Base-by-base conservation (phyloP, 2,797 vertebrate genomes). In the Microtus obscurus region DNA sequence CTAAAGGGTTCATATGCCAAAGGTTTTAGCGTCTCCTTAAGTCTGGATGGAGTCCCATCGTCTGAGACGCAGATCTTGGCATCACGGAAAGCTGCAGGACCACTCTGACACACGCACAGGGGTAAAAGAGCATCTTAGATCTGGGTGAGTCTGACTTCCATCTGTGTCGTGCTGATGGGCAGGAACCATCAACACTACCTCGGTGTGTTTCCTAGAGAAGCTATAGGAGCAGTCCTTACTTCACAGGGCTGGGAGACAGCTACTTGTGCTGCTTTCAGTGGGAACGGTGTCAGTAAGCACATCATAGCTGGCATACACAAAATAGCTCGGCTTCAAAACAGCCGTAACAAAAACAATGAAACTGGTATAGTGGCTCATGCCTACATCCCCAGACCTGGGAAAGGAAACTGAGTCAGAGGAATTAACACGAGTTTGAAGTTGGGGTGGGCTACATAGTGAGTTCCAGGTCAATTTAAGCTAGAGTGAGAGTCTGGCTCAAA, bases 181-280 rank as follows among this genome's bases (percentile, higher is more conserved):
- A 21, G 14, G 53, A 53, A 85, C 78, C 53, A 87, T 16, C 77
- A 83, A 78, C 48, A 59, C 73, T 53, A 69, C 65, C 67, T 80
- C 76, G 69, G 16, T 77, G 31, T 65, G 27, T 78, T 88, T 94
- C 7, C 13, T 96, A 87, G 4, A 91, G 5, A 93, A 23, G 63
- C 27, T 82, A 67, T 43, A 89, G 74, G 79, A 56, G 87, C 37
- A 48, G 56, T 59, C 29, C 45, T 93, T 96, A 71, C 5, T 71
- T 71, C 25, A n/a, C 34, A 81, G 37, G 29, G 11, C 80, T 76
- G 5, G 31, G 37, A 37, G 12, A 4, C 53, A 56, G 34, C 19
- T 80, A 37, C n/a, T 21, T n/a, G 19, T 51, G 43, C 43, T n/a
- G 63, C 11, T n/a, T 69, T 34, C 11, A 9, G 25, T 14, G 31